Conservation (phyloP, 2,888 invertebrate genomes). For the Clepsis dumicolana region DNA sequence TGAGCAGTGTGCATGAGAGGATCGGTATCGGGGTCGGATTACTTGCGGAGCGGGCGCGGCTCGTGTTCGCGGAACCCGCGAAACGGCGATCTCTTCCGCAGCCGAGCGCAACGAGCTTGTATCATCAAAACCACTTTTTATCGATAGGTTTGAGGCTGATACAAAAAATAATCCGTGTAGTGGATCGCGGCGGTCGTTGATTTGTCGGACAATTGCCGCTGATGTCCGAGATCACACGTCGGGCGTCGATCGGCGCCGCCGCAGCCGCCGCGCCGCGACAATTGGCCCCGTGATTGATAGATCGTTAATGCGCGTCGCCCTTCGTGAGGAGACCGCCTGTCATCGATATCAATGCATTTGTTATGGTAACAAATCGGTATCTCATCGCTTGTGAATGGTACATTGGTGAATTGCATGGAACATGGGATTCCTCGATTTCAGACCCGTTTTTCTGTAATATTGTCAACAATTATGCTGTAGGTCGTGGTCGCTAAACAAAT, state of each 20-base stretch:
- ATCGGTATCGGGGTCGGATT: conserved; percentile 18
- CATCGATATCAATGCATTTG: conserved; percentile 23
- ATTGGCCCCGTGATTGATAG: conserved; percentile 25
- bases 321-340: conserved; percentile 19
- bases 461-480: too few species aligned
- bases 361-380: neutral
- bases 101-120: conserved; percentile 18
- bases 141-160: neutral
- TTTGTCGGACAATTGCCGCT: conserved; percentile 1
- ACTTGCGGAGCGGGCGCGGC: neutral
- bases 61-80: neutral
- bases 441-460: neutral
- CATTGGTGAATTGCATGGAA: too few species aligned
- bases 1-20: conserved; percentile 12
- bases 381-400: neutral
- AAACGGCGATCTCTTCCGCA: neutral
- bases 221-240: neutral
- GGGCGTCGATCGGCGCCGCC: conserved; percentile 8
- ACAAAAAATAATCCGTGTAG: conserved; percentile 17
- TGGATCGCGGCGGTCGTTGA: neutral
- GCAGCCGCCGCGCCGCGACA: conserved; percentile 12
- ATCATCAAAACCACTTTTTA: neutral
- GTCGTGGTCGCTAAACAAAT: too few species aligned
- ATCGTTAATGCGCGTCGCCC: conserved; percentile 27
- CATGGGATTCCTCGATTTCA: too few species aligned